Evolutionary conservation across 2,797 vertebrate genomes (phyloP).

Genomic region (Sebastes diaconus): DNA sequence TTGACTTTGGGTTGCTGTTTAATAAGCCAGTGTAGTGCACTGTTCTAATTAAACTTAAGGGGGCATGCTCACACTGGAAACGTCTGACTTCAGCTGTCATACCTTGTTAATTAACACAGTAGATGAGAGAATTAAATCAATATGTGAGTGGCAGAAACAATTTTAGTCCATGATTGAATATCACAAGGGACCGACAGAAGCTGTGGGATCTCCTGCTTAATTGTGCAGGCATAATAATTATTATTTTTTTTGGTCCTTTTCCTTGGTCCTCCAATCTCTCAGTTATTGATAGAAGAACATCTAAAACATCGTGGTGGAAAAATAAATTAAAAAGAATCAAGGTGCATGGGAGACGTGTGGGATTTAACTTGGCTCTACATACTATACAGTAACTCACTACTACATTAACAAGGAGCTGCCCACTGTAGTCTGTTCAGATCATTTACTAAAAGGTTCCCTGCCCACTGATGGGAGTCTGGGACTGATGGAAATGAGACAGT

Average conservation of each 20-base stretch:
- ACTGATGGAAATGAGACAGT: no score
- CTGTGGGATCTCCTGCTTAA: slow-evolving; percentile 59
- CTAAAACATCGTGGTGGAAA: background rate
- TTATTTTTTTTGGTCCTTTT: slow-evolving; percentile 29
- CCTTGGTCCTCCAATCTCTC: slow-evolving; percentile 20
- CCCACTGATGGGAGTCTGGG: no score
- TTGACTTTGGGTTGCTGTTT: background rate
- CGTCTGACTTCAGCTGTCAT: slow-evolving; percentile 59
- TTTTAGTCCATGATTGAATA: slow-evolving; percentile 71
- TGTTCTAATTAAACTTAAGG: slow-evolving; percentile 35
- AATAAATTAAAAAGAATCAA: background rate
- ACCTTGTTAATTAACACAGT: slow-evolving; percentile 72
- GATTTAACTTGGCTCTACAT: background rate
- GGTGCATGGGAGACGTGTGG: no score
- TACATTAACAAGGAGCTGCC: background rate
- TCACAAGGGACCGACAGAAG: slow-evolving; percentile 61
- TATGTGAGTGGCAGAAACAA: slow-evolving; percentile 76
- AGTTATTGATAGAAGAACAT: slow-evolving; percentile 15
- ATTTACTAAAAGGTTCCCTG: no score
- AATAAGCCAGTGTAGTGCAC: background rate
- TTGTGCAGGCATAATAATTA: slow-evolving; percentile 64
- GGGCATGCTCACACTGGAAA: slow-evolving; percentile 32
- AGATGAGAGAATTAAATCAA: slow-evolving; percentile 75
- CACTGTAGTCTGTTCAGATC: background rate
- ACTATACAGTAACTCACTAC: background rate